Percentiles rank a stretch among this genome's conserved stretches.
Evolutionary conservation across 2,113 vertebrate species (phyloP).

Genomic region (Siphamia tubifer): DNA sequence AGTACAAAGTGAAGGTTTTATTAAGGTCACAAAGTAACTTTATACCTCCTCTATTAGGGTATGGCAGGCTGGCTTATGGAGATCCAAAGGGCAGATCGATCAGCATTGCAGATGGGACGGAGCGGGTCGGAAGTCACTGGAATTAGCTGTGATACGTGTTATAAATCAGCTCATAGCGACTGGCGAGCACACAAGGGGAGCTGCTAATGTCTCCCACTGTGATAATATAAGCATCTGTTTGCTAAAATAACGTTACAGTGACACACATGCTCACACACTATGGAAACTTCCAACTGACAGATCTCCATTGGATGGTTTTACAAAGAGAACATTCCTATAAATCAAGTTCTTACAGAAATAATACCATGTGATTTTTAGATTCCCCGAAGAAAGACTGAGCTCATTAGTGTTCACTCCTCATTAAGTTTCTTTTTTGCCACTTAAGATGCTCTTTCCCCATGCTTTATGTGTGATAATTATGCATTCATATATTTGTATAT

Average conservation of each 20-base stretch:
- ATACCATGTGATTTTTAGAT: not conserved
- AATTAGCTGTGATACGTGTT: slow-evolving; percentile 60
- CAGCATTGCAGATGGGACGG: slow-evolving; percentile 34
- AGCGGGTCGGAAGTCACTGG: slow-evolving; percentile 38
- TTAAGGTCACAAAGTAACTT: slow-evolving; percentile 76
- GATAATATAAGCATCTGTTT: slow-evolving; percentile 35
- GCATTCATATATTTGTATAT: not conserved
- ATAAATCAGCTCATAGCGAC: slow-evolving; percentile 62
- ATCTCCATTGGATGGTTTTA: not conserved
- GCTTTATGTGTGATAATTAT: not conserved
- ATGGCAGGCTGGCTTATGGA: slow-evolving; percentile 62
- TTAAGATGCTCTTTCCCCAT: not conserved
- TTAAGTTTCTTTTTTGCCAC: not conserved
- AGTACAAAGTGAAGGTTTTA: slow-evolving; percentile 67
- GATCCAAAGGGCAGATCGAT: slow-evolving; percentile 72
- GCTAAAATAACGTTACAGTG: not conserved
- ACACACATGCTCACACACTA: not conserved
- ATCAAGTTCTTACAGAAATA: not conserved
- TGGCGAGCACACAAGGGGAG: slow-evolving; percentile 9
- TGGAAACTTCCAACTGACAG: not conserved
- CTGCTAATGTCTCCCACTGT: slow-evolving; percentile 41
- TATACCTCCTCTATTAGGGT: slow-evolving; percentile 68
- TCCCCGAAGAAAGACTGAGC: not conserved
- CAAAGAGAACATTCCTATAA: not conserved
- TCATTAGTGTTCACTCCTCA: not conserved